Evolutionary conservation across 2,888 invertebrate species (phyloP).

Genomic region (Xanthostigma xanthostigma): DNA sequence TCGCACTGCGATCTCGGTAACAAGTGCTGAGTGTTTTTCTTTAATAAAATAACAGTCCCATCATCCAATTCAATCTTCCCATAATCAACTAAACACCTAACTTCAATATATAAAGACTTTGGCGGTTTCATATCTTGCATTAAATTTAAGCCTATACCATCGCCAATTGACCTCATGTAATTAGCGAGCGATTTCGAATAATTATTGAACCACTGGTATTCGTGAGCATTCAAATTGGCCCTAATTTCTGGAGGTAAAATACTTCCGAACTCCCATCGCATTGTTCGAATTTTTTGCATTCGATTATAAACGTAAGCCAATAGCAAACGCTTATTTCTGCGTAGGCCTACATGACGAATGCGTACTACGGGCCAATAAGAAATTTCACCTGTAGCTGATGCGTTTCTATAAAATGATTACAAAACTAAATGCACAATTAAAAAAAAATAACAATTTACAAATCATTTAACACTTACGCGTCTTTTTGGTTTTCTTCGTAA

Average conservation of each 20-base stretch:
- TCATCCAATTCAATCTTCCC: slow-evolving; percentile 89
- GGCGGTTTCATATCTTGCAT: slow-evolving; percentile 81
- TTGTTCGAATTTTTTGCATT: slow-evolving; percentile 61
- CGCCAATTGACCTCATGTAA: slow-evolving; percentile 83
- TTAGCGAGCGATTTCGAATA: slow-evolving; percentile 75
- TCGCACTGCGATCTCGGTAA: slow-evolving; percentile 81
- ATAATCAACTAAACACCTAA: slow-evolving; percentile 77
- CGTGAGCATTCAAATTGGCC: slow-evolving; percentile 61
- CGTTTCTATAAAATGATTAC: not conserved
- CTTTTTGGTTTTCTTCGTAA: slow-evolving; percentile 69
- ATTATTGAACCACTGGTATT: slow-evolving; percentile 75
- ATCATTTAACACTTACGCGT: slow-evolving; percentile 51
- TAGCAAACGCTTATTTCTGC: slow-evolving; percentile 80
- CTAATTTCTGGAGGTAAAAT: slow-evolving; percentile 77
- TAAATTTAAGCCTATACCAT: slow-evolving; percentile 69
- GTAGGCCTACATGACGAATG: slow-evolving; percentile 71
- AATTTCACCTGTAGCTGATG: not conserved
- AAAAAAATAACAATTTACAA: not conserved
- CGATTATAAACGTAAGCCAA: slow-evolving; percentile 72
- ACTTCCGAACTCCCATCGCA: slow-evolving; percentile 93
- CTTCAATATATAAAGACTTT: slow-evolving; percentile 83
- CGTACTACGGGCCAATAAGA: slow-evolving; percentile 57
- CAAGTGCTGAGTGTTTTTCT: slow-evolving; percentile 83
- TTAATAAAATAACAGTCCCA: slow-evolving; percentile 77
- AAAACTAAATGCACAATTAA: too few relatives aligned